Evolutionary conservation across 2,797 vertebrate genomes (phyloP).

Genomic region (Hipposideros larvatus): DNA sequence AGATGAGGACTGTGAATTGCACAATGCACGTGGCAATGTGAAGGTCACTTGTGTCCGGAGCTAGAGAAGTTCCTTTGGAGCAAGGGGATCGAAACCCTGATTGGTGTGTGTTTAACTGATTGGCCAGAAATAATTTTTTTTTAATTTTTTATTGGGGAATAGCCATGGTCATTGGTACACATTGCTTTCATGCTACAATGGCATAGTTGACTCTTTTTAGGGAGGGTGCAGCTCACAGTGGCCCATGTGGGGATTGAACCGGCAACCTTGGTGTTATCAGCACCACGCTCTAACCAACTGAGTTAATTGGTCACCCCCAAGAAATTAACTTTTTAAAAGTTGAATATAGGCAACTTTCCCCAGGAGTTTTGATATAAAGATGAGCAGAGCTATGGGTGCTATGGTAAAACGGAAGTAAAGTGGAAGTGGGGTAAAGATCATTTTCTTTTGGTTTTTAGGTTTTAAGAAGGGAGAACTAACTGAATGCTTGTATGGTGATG

Average conservation of each 20-base stretch:
- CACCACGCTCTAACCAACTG: too few species aligned
- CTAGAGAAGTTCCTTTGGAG: not conserved
- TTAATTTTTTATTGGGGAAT: too few species aligned
- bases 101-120: not conserved
- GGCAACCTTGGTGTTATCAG: too few species aligned
- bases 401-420: too few species aligned
- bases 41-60: not conserved
- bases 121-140: not conserved
- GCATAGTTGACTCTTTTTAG: too few species aligned
- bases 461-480: not conserved
- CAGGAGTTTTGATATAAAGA: not conserved
- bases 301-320: not conserved
- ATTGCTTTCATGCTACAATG: too few species aligned
- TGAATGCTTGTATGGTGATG: not conserved
- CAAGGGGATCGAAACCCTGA: not conserved
- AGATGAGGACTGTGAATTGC: not conserved
- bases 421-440: not conserved
- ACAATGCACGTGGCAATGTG: not conserved
- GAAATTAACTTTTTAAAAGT: not conserved
- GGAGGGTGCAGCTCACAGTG: too few species aligned
- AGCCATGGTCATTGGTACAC: too few species aligned
- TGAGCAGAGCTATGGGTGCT: not conserved
- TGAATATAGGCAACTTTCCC: not conserved
- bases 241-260: too few species aligned
- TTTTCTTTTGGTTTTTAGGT: constrained; percentile 25